Conservation (phyloP, 1,140 invertebrate genomes). For the Formica selysi region DNA sequence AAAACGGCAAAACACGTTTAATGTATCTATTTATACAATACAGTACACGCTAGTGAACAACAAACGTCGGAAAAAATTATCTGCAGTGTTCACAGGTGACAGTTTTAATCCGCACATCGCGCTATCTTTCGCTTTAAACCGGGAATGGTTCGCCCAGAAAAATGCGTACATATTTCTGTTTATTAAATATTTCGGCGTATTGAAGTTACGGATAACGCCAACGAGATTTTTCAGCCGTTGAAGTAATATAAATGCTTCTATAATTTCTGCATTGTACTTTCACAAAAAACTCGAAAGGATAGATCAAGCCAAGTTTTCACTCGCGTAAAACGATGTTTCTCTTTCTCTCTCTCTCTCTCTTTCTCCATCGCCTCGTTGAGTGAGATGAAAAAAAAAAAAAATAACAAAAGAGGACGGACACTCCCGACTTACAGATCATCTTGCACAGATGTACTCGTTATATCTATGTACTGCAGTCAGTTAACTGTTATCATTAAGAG, state of each 20-base stretch:
- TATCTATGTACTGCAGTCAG: neutral
- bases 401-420: neutral
- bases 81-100: conserved; percentile 46
- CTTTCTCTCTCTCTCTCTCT: neutral
- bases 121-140: conserved; percentile 17
- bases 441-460: neutral
- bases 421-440: neutral
- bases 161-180: conserved; percentile 14
- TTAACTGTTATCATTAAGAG: conserved; percentile 9
- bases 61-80: conserved; percentile 46
- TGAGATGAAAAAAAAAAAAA: neutral
- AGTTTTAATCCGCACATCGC: conserved; percentile 35
- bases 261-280: neutral
- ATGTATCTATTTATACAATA: neutral
- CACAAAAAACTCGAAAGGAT: neutral
- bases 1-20: neutral
- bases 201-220: neutral
- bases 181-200: conserved; percentile 39
- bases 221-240: neutral
- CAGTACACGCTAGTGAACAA: neutral
- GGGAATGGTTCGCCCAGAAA: neutral
- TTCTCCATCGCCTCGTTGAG: neutral
- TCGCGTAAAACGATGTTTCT: neutral
- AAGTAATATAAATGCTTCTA: conserved; percentile 8
- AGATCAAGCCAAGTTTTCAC: neutral